phyloP scores from a whole-genome alignment of 2,888 invertebrate genomes.

The Lasioglossum pauxillum region DNA sequence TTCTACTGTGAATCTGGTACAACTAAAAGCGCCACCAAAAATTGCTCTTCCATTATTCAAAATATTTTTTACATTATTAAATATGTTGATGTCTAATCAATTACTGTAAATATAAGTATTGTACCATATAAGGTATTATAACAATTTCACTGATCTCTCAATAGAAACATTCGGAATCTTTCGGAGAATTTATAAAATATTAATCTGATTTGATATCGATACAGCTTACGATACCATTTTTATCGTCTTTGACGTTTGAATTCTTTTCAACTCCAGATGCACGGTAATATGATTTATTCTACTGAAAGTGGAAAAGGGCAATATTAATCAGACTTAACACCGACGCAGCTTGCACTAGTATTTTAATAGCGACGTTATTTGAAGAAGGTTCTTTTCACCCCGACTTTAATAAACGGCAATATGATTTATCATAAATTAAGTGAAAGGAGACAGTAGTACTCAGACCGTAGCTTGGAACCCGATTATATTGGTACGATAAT shows the following conservation, averaged over 20 bases:
- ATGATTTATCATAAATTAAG: background rate
- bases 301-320: background rate
- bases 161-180: too few species aligned
- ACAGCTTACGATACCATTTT: background rate
- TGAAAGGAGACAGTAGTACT: background rate
- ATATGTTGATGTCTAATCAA: too few species aligned
- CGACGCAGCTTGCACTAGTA: background rate
- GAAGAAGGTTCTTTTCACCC: background rate
- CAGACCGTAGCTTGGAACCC: background rate
- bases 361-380: background rate
- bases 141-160: too few species aligned
- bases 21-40: background rate
- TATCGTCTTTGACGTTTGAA: background rate
- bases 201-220: too few species aligned
- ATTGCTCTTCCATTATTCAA: too few species aligned
- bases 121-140: too few species aligned
- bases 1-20: background rate
- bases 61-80: too few species aligned
- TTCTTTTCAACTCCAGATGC: background rate
- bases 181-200: too few species aligned
- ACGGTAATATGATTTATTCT: background rate
- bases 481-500: background rate
- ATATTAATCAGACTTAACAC: background rate
- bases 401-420: background rate
- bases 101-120: too few species aligned